Base-by-base conservation (phyloP, 2,888 invertebrate genomes). In the Harmothoe impar region DNA sequence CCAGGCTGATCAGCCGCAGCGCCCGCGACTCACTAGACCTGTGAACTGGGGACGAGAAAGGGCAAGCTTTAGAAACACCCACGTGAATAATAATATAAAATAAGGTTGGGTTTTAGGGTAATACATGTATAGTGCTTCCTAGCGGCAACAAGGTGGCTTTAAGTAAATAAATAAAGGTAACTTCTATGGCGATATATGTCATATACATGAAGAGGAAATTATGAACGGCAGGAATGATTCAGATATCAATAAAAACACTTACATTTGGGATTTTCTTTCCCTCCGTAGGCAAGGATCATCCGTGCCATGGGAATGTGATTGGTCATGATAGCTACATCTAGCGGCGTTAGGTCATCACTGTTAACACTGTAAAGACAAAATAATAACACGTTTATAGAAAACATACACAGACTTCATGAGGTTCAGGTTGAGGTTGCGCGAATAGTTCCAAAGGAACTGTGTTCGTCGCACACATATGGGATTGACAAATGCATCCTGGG, bases 281-380 rank as follows among this genome's bases (percentile, higher is more conserved):
- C 96, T 12, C 96, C 96, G 91, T 96, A 94, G 93, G 98, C 97
- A 95, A 98, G 97, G 92, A 99, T 97, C 97, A 99, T 98, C 96
- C 98, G 98, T 90, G 98, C 98, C 96, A 99, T 97, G 89, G 98
- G 97, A 93, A 98, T 97, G 96, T 99, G 98, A 96, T 98, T 98
- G 95, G 98, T 98, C 95, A 99, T 97, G 89, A 99, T 98, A 0
- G 99, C 99, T 92, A 99, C 98, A 96, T 99, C 99, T 95, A 99
- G 96, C 0, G 98, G 97, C 17, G 98, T 98, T 92, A 99, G 96
- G 33, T 98, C 98, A 96, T 99, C 99, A 91, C 97, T 97, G 96
- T 98, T 99, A 94, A 98, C 97, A 95, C 99, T 98, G 84, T 12
- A 84, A 89, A 78, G n/a, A 29, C 35, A 89, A 68, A 78, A 33